Conservation (phyloP, 2,113 vertebrate species). For the Strix uralensis region DNA sequence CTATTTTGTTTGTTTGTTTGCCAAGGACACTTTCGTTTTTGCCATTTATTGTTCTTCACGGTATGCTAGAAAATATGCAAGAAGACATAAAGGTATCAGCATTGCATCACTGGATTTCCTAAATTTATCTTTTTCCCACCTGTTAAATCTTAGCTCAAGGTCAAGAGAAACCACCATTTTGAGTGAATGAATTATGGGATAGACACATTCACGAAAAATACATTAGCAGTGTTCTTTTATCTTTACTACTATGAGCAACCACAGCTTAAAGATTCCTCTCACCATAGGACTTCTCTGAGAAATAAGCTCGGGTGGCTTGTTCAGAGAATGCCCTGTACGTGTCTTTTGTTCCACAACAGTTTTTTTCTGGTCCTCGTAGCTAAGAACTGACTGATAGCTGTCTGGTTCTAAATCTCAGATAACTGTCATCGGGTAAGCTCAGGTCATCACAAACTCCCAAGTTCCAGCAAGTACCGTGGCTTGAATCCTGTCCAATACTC, state of each 20-base stretch:
- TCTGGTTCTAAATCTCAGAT: background rate
- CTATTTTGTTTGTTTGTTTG: constrained; percentile 27
- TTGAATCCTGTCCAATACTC: constrained; percentile 17
- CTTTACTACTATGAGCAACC: background rate
- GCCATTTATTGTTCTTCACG: background rate
- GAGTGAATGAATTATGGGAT: background rate
- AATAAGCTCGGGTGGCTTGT: background rate
- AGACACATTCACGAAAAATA: background rate
- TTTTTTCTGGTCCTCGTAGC: background rate
- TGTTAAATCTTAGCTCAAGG: background rate
- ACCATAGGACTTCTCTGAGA: background rate
- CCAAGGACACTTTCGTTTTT: constrained; percentile 10
- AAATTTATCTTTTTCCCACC: background rate
- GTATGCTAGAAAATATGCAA: background rate
- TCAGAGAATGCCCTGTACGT: background rate
- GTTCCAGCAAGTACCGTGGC: background rate
- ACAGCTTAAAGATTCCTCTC: background rate
- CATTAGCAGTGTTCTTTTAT: background rate
- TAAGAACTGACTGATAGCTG: background rate
- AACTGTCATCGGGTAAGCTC: background rate
- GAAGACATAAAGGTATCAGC: background rate
- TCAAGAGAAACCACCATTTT: background rate
- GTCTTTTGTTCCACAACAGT: background rate
- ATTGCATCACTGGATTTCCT: background rate
- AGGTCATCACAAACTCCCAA: background rate